Conservation (phyloP, 1,140 invertebrate genomes). For the Batillaria attramentaria region DNA sequence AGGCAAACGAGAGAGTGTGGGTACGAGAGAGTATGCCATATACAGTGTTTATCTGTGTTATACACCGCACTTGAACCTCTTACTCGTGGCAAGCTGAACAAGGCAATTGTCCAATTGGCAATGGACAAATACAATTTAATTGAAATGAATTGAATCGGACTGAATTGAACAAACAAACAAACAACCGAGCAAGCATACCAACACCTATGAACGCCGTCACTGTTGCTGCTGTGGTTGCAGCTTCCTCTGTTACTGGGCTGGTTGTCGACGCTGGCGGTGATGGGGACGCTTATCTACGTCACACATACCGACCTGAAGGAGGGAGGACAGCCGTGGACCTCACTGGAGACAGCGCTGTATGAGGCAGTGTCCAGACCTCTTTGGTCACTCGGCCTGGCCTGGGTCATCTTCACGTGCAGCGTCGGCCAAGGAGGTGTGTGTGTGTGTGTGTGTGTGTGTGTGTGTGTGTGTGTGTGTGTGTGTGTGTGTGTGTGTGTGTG, state of each 20-base stretch:
- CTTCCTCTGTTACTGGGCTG: slow-evolving; percentile 37
- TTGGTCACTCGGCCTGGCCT: slow-evolving; percentile 49
- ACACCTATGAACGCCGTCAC: no score
- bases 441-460: slow-evolving; percentile 24
- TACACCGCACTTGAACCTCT: no score
- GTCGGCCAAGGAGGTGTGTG: slow-evolving; percentile 49
- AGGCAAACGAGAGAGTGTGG: no score
- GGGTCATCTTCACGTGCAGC: slow-evolving; percentile 50
- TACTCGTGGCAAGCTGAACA: no score
- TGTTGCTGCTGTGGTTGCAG: no score
- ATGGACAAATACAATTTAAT: no score
- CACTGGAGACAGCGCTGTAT: slow-evolving; percentile 37
- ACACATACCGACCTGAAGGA: slow-evolving; percentile 31
- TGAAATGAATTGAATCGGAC: no score
- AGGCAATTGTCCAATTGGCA: no score
- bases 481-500: slow-evolving; percentile 18
- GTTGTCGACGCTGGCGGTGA: slow-evolving; percentile 28
- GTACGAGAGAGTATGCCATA: no score
- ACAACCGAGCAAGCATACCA: no score
- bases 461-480: slow-evolving; percentile 22
- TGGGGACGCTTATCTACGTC: slow-evolving; percentile 32
- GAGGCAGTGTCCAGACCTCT: slow-evolving; percentile 43
- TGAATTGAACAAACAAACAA: no score
- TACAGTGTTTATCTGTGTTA: no score
- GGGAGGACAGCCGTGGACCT: slow-evolving; percentile 39